A percentile compares a stretch with the other conserved stretches of the same genome.
phyloP scores from a whole-genome alignment of 2,797 vertebrate species.

The Nasua narica region DNA sequence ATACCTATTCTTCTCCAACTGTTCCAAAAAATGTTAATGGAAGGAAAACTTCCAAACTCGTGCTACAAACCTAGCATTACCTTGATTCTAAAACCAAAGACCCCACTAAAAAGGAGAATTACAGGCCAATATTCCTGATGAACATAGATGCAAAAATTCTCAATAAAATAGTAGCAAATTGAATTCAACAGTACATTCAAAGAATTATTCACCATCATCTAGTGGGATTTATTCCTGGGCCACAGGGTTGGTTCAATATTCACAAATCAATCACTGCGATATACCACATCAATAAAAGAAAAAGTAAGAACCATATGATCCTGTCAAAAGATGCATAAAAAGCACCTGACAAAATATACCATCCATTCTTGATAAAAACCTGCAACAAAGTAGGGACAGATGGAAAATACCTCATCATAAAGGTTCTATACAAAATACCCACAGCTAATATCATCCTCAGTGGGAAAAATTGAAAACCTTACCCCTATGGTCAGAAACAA shows the following conservation, averaged over 20 bases:
- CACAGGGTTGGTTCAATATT: not conserved
- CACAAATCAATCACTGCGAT: not conserved
- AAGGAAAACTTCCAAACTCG: not conserved
- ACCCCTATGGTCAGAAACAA: not conserved
- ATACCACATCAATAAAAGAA: not conserved
- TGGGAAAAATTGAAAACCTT: not conserved
- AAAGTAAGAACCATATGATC: not conserved
- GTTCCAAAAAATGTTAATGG: not conserved
- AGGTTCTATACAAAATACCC: not conserved
- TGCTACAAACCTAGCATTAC: not conserved
- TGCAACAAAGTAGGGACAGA: not conserved
- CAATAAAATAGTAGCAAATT: not conserved
- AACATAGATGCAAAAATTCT: not conserved
- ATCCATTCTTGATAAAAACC: not conserved
- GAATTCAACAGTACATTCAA: not conserved
- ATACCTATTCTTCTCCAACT: not conserved
- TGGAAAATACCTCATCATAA: not conserved
- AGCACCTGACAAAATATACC: not conserved
- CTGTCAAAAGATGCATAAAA: not conserved
- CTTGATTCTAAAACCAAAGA: not conserved
- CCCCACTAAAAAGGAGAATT: not conserved
- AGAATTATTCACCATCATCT: not conserved
- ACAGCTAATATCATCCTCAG: not conserved
- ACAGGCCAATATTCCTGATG: not conserved
- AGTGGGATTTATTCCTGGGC: not conserved